Base-by-base conservation (phyloP, 2,113 vertebrate species). In the Tautogolabrus adspersus region DNA sequence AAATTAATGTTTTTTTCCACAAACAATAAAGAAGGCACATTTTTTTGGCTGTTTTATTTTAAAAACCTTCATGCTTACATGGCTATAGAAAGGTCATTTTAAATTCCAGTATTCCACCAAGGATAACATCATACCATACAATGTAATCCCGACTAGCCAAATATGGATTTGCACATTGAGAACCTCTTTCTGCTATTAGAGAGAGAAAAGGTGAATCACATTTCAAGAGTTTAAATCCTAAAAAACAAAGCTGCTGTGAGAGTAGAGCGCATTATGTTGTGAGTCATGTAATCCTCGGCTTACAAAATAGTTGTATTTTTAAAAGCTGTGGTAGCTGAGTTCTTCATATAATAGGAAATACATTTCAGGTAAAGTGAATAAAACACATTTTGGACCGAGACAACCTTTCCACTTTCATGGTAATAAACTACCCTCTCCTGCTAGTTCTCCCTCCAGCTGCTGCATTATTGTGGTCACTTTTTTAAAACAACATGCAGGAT, bases 201-300 rank as follows among this genome's bases (percentile, higher is more conserved):
- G 46, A 66, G 54, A 58, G 47, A 75, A 88, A 82, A 38, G 37
- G 26, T 75, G 57, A 77, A 67, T 72, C 63, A 72, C 60, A 77
- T 81, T 69, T 83, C 64, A 58, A 67, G 59, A 57, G 54, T 65
- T 75, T 82, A 68, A 66, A 65, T 64, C 49, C 10, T 19, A 57
- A 12, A 10, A 64, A 57, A 34, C 16, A 74, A 60, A 59, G 52
- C 61, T 38, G 60, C 23, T 57, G 0, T 46, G 62, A 34, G 42
- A 61, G 72, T 72, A 51, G 51, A 82, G 60, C 6, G 34, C 47
- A 81, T 74, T 65, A 75, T 49, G 42, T 30, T 67, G 21, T 85
- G 82, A 85, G 58, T 87, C 73, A 89, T 67, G 37, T 70, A 82
- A 80, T 82, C 79, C 72, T 61, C 23, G 0, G 49, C n/a, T 80